A percentile compares a stretch with the other conserved stretches of the same genome.
These are phyloP conservation scores for Botrylloides violaceus DNA, from an alignment of 23 tunicate genomes.

Conservation along the genomic window DNA sequence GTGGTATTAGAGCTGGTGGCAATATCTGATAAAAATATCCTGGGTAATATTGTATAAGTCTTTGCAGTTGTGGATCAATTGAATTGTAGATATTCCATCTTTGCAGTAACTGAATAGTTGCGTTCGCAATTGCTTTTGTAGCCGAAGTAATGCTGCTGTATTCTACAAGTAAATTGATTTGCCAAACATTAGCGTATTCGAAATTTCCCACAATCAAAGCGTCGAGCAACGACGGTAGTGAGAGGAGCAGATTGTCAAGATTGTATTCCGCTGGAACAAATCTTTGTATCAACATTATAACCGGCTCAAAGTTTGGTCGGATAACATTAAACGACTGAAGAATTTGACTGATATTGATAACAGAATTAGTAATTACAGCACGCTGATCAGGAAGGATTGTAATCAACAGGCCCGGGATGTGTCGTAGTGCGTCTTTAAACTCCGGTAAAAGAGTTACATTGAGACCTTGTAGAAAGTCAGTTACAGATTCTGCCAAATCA, in stretches of 20 bases:
- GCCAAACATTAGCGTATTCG: conserved; percentile 8
- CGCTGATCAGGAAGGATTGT: not conserved
- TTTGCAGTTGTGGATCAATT: not conserved
- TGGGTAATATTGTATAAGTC: conserved; percentile 1
- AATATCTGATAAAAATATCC: conserved; percentile 2
- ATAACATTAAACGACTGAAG: not conserved
- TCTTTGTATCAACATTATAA: not conserved
- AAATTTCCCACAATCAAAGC: conserved; percentile 3
- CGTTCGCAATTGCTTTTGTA: not conserved
- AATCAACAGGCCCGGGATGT: not conserved
- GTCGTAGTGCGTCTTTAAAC: not conserved
- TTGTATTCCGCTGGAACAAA: not conserved
- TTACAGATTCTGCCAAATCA: not conserved
- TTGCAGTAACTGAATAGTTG: not conserved
- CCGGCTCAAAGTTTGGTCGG: not conserved
- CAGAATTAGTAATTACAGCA: not conserved
- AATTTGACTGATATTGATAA: not conserved
- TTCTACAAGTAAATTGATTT: not conserved
- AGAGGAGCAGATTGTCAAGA: not conserved
- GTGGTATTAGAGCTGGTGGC: not conserved
- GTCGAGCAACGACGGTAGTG: conserved; percentile 1
- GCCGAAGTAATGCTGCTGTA: conserved; percentile 9
- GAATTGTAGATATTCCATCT: not conserved
- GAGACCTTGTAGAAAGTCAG: not conserved
- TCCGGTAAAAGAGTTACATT: not conserved